Evolutionary conservation across 2,888 invertebrate species (phyloP), one percentile per base, ranked within the genome.

Genomic region (Aphidius colemani): DNA sequence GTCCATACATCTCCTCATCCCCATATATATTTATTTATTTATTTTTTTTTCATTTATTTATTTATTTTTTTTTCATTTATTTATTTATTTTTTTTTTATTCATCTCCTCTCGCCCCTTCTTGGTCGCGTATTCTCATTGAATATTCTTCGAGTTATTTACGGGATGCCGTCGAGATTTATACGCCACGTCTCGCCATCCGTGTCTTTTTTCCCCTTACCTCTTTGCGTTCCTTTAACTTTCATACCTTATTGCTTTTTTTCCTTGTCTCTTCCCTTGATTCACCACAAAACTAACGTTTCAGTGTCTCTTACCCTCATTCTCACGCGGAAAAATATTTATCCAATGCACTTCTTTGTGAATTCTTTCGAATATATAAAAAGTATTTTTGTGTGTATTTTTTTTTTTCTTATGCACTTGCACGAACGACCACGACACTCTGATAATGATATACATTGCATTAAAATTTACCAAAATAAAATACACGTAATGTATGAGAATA

Each of bases 61-160:
- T 48, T 63, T 66, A 59, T 60, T 59, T 61, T 59, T 61, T 59
- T 40, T 58, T 30, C 30, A 30, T 30, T 49, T 53, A 45, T 55
- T 53, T 53, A 48, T 48, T 63, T 66, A 59, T 60, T 59, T 61
- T 59, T 61, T 61, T 40, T 58, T 18, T 18, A 18, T 40, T 53
- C 48, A 53, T 40, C 53, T 53, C 41, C 60, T 64, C 58, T 60
- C 48, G 66, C 61, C 46, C 61, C 69, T 67, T 64, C 69, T 67
- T 30, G 30, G 5, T 30, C 30, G 30, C 30, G 30, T 30, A 68
- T 71, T 69, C 76, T 73, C 76, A 76, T 78, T 78, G 78, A 77
- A 80, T 80, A 79, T 79, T 78, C 76, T 67, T 58, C 69, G 71
- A 66, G 74, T 79, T 79, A 78, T 79, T 79, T 79, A 76, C 78